phyloP scores from a whole-genome alignment of 2,797 vertebrate genomes.

The Rhinoraja longicauda region DNA sequence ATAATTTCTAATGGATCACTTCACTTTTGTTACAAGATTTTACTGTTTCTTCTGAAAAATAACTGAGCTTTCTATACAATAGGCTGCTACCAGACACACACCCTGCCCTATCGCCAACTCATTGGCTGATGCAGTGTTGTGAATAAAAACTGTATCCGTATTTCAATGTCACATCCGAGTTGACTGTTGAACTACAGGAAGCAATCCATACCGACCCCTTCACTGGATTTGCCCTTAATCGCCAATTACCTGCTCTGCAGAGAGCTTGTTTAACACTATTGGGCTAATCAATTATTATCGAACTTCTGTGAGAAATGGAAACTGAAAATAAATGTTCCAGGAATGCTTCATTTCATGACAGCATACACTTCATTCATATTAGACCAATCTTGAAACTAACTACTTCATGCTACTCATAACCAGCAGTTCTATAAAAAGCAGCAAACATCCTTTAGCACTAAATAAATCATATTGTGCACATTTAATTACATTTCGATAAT shows the following conservation, averaged over 20 bases:
- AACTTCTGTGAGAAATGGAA: neutral
- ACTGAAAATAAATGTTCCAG: neutral
- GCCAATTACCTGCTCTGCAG: neutral
- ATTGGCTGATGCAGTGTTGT: too few species aligned
- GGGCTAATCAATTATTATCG: neutral
- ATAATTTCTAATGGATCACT: too few species aligned
- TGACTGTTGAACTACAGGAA: neutral
- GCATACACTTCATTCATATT: neutral
- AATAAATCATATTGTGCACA: neutral
- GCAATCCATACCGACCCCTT: neutral
- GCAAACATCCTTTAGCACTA: neutral
- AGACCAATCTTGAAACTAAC: neutral
- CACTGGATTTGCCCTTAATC: neutral
- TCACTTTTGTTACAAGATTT: too few species aligned
- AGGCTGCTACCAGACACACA: too few species aligned
- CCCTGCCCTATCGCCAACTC: too few species aligned
- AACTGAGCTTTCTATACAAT: too few species aligned
- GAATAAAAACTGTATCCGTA: too few species aligned
- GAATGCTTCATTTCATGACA: too few species aligned
- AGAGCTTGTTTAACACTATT: neutral
- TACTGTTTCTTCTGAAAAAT: too few species aligned
- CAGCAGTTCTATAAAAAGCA: neutral
- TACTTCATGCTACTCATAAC: neutral
- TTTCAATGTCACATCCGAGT: neutral
- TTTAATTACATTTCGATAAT: neutral